Base-by-base conservation (phyloP, 1,140 invertebrate species). In the Calycopis cecrops region DNA sequence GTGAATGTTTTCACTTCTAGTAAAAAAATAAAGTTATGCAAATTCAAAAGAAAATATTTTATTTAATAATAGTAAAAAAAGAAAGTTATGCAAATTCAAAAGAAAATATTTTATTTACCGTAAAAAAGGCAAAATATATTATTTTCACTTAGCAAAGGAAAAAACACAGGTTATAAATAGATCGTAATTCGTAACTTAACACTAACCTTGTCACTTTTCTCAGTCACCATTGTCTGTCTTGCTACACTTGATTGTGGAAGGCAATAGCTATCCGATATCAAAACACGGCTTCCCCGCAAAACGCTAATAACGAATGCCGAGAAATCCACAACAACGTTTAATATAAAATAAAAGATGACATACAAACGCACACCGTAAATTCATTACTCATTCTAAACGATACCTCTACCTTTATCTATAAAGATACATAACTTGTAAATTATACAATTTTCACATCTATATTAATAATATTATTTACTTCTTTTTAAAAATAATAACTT, bases 201-300 rank as follows among this genome's bases (percentile, higher is more conserved):
- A 44, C 40, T 44, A 18, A 44, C 40, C 40, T 44, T 44, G 12
- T 16, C 40, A 9, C 16, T 44, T 9, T 44, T 44, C 17, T 16
- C 7, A 9, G 40, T 16, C 12, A 16, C 40, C 40, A 44, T 44
- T 44, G 17, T 44, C 14, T 9, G 7, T 2, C 6, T 9, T 4
- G 21, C 6, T 3, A 28, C 21, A 28, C 21, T 28, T 28, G 21
- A 37, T 37, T 4, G 9, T 37, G 9, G 9, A 1, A 37, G 11
- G 11, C 35, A 37, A 37, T n/a, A 37, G 40, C 12, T 6, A 44
- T 16, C 14, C 40, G 14, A 16, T 44, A 37, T 9, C 35, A 37
- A 37, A 37, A 37, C 35, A 37, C 35, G 9, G 35, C 9, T 37
- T 28, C 35, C n/a, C 3, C 7, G 10, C 40, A 44, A 14, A 44